Evolutionary conservation across 2,888 invertebrate species (phyloP).

Genomic region (Tetranychus truncatus): DNA sequence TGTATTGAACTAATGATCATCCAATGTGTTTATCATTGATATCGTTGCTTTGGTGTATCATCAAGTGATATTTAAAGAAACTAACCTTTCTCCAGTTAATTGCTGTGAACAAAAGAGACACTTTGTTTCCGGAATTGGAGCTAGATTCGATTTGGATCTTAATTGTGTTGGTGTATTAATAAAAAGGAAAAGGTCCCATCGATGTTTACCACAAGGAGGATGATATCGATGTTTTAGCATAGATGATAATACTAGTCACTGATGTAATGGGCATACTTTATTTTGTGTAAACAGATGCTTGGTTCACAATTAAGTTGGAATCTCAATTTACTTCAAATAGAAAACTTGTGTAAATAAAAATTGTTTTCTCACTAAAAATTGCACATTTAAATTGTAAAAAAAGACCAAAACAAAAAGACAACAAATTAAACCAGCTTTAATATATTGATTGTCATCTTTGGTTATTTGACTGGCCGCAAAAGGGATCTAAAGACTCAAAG

Average conservation of each 20-base stretch:
- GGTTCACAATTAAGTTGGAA: too few species aligned
- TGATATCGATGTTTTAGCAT: constrained; percentile 9
- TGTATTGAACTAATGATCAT: too few species aligned
- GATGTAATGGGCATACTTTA: not conserved
- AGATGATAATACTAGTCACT: not conserved
- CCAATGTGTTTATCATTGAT: too few species aligned
- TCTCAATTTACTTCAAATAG: too few species aligned
- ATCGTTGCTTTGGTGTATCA: too few species aligned
- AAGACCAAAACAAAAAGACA: too few species aligned
- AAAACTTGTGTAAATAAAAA: too few species aligned
- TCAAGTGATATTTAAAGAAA: not conserved
- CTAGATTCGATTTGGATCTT: not conserved
- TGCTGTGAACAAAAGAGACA: not conserved
- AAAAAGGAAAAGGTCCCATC: constrained; percentile 17
- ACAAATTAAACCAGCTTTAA: too few species aligned
- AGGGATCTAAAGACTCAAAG: not conserved
- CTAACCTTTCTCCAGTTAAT: not conserved
- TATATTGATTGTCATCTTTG: too few species aligned
- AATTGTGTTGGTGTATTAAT: constrained; percentile 15
- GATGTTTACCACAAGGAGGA: constrained; percentile 12
- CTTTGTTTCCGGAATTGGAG: constrained; percentile 9
- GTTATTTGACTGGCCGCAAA: not conserved
- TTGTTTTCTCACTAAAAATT: too few species aligned
- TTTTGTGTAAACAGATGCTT: not conserved
- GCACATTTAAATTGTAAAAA: too few species aligned